These are phyloP conservation scores for Anas acuta DNA, from an alignment of 2,797 vertebrate genomes.

Conservation along the genomic window DNA sequence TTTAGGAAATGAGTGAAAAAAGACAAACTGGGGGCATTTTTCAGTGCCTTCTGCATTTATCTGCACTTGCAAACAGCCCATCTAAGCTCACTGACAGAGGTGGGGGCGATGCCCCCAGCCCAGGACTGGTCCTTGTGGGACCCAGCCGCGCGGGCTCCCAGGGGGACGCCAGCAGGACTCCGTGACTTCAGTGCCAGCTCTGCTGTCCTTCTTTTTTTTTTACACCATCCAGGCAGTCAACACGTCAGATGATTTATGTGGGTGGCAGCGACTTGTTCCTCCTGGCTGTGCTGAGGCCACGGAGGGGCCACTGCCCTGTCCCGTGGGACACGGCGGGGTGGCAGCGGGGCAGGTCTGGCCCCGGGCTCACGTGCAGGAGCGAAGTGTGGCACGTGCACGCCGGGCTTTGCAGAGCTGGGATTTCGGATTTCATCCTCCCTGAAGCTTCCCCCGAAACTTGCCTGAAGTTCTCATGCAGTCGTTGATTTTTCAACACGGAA, in stretches of 20 bases:
- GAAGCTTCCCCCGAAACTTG: neutral
- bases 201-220: neutral
- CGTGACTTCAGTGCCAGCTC: neutral
- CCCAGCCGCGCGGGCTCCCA: rapidly evolving
- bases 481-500: neutral
- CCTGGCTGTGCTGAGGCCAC: neutral
- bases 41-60: neutral
- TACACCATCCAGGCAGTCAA: neutral
- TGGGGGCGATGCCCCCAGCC: rapidly evolving
- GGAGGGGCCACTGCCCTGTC: neutral
- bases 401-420: neutral
- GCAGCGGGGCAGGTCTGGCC: too few relatives aligned
- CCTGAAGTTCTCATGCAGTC: neutral
- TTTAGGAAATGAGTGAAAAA: too few relatives aligned
- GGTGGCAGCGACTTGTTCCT: neutral
- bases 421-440: neutral
- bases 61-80: rapidly evolving
- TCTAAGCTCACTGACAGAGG: neutral
- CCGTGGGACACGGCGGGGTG: rapidly evolving
- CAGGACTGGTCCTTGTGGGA: rapidly evolving
- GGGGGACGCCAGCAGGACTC: neutral
- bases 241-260: neutral
- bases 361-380: neutral
- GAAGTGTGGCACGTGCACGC: rapidly evolving
- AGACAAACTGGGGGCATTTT: rapidly evolving